Evolutionary conservation across 2,888 invertebrate genomes (phyloP).

Genomic region (Barypeithes pellucidus): DNA sequence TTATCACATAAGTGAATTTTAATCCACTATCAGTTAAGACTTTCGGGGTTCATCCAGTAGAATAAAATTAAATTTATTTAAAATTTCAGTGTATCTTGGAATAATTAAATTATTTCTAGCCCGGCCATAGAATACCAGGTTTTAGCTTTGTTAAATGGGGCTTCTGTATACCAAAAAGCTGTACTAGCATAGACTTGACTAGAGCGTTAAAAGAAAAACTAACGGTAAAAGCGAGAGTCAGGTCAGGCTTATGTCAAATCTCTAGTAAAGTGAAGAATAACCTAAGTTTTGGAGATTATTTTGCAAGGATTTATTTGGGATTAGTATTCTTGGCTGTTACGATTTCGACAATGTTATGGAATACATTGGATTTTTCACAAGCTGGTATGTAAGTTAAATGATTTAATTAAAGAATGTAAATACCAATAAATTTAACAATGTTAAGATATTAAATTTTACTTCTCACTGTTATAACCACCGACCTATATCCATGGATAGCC

Average conservation of each 20-base stretch:
- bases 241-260: conserved; percentile 61
- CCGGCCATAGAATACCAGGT: conserved; percentile 75
- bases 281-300: conserved; percentile 57
- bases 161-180: conserved; percentile 75
- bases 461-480: too few relatives aligned
- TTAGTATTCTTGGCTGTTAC: conserved; percentile 30
- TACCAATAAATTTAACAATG: too few relatives aligned
- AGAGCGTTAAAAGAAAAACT: conserved; percentile 67
- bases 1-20: too few relatives aligned
- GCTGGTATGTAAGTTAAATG: neutral
- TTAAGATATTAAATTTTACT: too few relatives aligned
- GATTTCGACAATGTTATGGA: conserved; percentile 35
- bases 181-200: conserved; percentile 73
- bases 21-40: too few relatives aligned
- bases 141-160: conserved; percentile 76
- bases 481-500: too few relatives aligned
- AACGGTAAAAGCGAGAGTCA: conserved; percentile 64
- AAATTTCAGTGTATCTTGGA: too few relatives aligned
- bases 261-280: conserved; percentile 22
- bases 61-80: too few relatives aligned
- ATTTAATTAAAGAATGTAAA: too few relatives aligned
- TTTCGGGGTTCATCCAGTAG: too few relatives aligned
- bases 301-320: conserved; percentile 57
- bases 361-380: conserved; percentile 15
- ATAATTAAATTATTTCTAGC: too few relatives aligned